Base-by-base conservation (phyloP, 1,140 invertebrate species). In the Sogatella furcifera region DNA sequence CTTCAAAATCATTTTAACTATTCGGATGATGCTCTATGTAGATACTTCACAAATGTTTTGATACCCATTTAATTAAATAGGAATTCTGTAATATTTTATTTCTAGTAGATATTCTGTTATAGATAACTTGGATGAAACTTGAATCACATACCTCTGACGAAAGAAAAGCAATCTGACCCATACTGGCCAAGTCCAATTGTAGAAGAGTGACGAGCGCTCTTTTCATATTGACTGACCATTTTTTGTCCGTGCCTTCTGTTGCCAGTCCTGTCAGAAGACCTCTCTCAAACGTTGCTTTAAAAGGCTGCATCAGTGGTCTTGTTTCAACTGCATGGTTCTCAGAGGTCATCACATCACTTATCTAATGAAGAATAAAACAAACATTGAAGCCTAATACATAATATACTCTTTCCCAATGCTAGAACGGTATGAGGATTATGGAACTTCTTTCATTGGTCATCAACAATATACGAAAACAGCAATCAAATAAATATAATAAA, bases 171-270 rank as follows among this genome's bases (percentile, higher is more conserved):
- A 55, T 17, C 22, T 31, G 42, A 5, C 19, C 5, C 3, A 61
- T 41, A 5, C 19, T 41, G 10, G 62, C 54, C 5, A 67, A 38
- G 34, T 69, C 62, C 3, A 69, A 19, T 24, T 68, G 66, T 21
- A 69, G 55, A 6, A 68, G 42, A 11, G 59, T 54, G 10, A 58
- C 62, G 19, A 69, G 41, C 0, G 68, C 66, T 54, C 65, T 57
- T 61, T 69, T 69, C 6, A 69, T 68, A 44, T 69, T 69, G 38
- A 65, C 46, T 2, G 68, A 67, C 58, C 68, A 66, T 0, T 42
- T 13, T 13, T 62, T 55, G 55, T 69, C 67, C 13, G 34, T 15
- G 17, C 31, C 28, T 22, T 53, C 42, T 14, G 53, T 44, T 6
- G 17, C 21, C 10, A 66, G 24, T 28, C 49, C 49, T 9, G 22